These are phyloP conservation scores for Lichenostomus cassidix DNA, from an alignment of 2,113 vertebrate genomes.

Conservation along the genomic window DNA sequence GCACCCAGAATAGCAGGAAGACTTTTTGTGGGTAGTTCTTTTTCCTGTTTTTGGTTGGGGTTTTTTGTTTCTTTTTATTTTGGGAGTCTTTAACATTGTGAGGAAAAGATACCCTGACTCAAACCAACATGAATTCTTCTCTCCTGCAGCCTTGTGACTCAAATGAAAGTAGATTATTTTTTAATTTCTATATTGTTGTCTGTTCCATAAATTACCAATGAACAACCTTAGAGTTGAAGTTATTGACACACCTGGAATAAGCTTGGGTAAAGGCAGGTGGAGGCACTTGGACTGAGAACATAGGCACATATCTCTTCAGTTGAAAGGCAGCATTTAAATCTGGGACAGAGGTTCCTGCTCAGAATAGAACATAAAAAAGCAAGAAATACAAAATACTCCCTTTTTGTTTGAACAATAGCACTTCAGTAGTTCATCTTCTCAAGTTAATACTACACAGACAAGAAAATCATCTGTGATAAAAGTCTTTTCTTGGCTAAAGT, in stretches of 20 bases:
- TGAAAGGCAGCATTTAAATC: not conserved
- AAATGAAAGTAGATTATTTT: not conserved
- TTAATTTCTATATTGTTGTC: not conserved
- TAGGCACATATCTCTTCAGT: not conserved
- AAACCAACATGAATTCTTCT: not conserved
- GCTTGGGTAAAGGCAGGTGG: not conserved
- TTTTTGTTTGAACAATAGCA: not conserved
- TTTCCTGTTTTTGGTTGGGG: fast-evolving
- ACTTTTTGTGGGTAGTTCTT: not conserved
- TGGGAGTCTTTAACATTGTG: fast-evolving
- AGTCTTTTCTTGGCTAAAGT: not conserved
- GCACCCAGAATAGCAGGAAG: not conserved
- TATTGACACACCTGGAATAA: not conserved
- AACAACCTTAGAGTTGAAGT: not conserved
- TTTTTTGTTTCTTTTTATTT: not conserved
- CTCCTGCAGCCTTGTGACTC: not conserved
- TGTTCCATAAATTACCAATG: not conserved
- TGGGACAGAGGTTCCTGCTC: not conserved
- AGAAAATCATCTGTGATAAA: not conserved
- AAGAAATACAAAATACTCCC: not conserved
- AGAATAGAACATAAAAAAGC: not conserved
- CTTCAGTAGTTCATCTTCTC: not conserved
- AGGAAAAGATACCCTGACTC: not conserved
- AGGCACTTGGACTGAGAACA: not conserved
- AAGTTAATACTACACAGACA: not conserved